Evolutionary conservation across 1,140 invertebrate genomes (phyloP).

Genomic region (Ceratosolen solmsi): DNA sequence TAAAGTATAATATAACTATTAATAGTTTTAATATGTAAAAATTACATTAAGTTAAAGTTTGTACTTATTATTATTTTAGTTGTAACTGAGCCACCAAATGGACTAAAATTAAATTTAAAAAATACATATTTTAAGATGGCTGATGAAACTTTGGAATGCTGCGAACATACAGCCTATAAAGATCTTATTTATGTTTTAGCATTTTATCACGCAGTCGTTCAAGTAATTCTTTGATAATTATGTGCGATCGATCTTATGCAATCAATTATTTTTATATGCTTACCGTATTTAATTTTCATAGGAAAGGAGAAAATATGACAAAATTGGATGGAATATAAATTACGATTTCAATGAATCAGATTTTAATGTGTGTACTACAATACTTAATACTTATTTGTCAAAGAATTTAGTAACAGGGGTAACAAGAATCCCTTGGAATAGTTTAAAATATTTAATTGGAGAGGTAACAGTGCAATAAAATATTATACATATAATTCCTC

Average conservation of each 20-base stretch:
- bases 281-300: slow-evolving; percentile 60
- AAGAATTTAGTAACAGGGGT: slow-evolving; percentile 79
- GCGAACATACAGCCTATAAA: slow-evolving; percentile 82
- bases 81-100: slow-evolving; percentile 91
- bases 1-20: too few relatives aligned
- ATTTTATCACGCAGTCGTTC: slow-evolving; percentile 93
- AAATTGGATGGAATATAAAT: slow-evolving; percentile 93
- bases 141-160: slow-evolving; percentile 79
- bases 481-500: not conserved
- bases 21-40: too few relatives aligned
- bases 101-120: slow-evolving; percentile 89
- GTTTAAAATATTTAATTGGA: slow-evolving; percentile 92
- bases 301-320: slow-evolving; percentile 92
- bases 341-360: slow-evolving; percentile 96
- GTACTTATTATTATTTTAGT: slow-evolving; percentile 75
- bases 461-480: slow-evolving; percentile 76
- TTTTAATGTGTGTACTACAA: slow-evolving; percentile 88
- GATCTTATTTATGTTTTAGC: slow-evolving; percentile 87
- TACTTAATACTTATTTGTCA: slow-evolving; percentile 86
- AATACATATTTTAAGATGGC: slow-evolving; percentile 91
- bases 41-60: too few relatives aligned
- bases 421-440: slow-evolving; percentile 85
- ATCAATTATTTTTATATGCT: slow-evolving; percentile 20
- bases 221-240: slow-evolving; percentile 71
- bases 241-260: not conserved